Evolutionary conservation across 35 echinoderm and acorn worm species (phyloP).

Genomic region (Lytechinus pictus): DNA sequence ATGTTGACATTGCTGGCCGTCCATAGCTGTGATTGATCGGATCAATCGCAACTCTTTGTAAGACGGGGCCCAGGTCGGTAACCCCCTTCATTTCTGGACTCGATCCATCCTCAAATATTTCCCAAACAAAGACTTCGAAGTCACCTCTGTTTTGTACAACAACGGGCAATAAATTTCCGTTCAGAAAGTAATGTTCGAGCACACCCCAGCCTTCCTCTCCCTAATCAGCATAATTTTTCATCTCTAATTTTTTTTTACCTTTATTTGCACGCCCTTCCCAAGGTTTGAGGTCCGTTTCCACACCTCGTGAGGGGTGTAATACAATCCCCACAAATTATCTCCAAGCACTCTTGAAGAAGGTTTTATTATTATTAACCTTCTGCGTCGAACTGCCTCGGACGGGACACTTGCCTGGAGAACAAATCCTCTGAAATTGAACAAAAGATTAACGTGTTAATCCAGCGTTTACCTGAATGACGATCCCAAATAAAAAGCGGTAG

Average conservation of each 20-base stretch:
- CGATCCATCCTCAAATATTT: not conserved
- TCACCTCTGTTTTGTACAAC: not conserved
- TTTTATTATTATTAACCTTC: not conserved
- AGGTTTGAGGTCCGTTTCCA: not conserved
- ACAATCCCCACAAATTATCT: slow-evolving; percentile 11
- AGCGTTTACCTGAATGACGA: not conserved
- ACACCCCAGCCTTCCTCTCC: slow-evolving; percentile 24
- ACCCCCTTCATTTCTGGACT: not conserved
- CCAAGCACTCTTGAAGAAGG: not conserved
- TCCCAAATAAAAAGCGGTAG: not conserved
- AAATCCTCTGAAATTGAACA: not conserved
- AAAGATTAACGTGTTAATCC: slow-evolving; percentile 5
- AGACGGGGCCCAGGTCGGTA: not conserved
- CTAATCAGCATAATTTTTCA: slow-evolving; percentile 25
- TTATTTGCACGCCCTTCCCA: slow-evolving; percentile 27
- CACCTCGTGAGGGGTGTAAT: slow-evolving; percentile 25
- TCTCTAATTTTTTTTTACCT: not conserved
- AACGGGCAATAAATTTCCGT: slow-evolving; percentile 2
- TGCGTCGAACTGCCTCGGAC: not conserved
- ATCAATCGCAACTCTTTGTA: too few relatives aligned
- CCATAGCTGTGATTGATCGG: too few relatives aligned
- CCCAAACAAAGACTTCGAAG: not conserved
- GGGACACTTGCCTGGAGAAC: not conserved
- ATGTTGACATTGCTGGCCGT: too few relatives aligned
- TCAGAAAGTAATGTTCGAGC: slow-evolving; percentile 27